A percentile compares a stretch with the other conserved stretches of the same genome.
Evolutionary conservation across 2,888 invertebrate genomes (phyloP).

Genomic region (Sepioteuthis lessoniana): DNA sequence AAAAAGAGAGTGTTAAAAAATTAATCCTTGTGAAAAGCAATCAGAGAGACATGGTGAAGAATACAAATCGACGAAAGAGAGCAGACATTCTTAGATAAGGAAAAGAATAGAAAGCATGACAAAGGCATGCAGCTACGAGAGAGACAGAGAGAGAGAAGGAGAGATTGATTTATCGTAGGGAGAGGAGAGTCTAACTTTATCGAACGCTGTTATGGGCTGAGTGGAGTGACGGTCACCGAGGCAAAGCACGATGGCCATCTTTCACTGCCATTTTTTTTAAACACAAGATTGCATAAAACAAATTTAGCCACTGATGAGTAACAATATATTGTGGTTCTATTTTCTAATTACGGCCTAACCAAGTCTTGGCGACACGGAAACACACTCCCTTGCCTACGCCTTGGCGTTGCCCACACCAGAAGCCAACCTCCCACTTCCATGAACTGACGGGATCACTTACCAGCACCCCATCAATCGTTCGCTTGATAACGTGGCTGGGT

Average conservation of each 20-base stretch:
- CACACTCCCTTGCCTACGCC: not conserved
- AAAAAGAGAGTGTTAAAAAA: not conserved
- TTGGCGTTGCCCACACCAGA: not conserved
- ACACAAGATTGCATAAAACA: not conserved
- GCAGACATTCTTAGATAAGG: not conserved
- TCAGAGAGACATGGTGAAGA: too few species aligned
- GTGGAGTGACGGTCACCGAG: not conserved
- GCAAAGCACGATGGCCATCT: not conserved
- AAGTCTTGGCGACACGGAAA: not conserved
- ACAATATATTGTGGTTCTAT: not conserved
- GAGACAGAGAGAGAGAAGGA: not conserved
- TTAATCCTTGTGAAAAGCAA: too few species aligned
- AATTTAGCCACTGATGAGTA: not conserved
- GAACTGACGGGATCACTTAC: constrained; percentile 33
- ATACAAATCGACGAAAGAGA: not conserved
- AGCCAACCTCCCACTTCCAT: not conserved
- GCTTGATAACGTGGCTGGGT: constrained; percentile 6
- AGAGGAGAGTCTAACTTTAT: not conserved
- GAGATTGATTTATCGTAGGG: too few species aligned
- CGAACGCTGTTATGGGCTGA: not conserved
- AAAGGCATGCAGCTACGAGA: not conserved
- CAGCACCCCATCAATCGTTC: constrained; percentile 33
- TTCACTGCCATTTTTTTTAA: not conserved
- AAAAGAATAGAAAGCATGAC: not conserved
- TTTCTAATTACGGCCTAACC: not conserved